Conservation (phyloP, 1,140 invertebrate species). For the Euschistus heros region DNA sequence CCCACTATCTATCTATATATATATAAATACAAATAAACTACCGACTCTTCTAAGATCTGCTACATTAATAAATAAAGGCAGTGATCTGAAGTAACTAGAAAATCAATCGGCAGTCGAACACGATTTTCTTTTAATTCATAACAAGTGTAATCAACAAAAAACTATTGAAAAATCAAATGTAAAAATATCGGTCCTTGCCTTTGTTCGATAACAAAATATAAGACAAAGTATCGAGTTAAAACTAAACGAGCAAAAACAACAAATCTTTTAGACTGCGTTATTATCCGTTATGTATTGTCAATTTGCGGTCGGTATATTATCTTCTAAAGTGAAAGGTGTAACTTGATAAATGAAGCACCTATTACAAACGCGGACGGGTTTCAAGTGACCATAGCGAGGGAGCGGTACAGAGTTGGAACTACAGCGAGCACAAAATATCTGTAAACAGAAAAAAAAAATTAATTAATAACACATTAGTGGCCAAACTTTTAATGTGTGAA, state of each 20-base stretch:
- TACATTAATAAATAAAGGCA: constrained; percentile 10
- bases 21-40: background rate
- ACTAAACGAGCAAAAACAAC: background rate
- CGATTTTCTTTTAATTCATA: too few species aligned
- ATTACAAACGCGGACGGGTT: constrained; percentile 90
- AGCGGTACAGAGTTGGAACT: constrained; percentile 86
- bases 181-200: background rate
- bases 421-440: constrained; percentile 90
- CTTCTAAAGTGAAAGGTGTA: constrained; percentile 46
- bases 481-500: too few species aligned
- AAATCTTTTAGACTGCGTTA: background rate
- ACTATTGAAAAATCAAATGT: background rate
- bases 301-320: constrained; percentile 17
- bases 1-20: background rate
- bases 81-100: background rate
- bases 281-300: constrained; percentile 8
- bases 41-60: background rate
- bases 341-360: constrained; percentile 71
- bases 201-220: background rate
- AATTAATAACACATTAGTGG: background rate
- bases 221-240: constrained; percentile 4
- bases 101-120: too few species aligned
- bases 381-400: constrained; percentile 80
- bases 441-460: constrained; percentile 31
- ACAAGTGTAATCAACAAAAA: background rate